phyloP scores from a whole-genome alignment of 2,888 invertebrate species.

The Agonopterix arenella region DNA sequence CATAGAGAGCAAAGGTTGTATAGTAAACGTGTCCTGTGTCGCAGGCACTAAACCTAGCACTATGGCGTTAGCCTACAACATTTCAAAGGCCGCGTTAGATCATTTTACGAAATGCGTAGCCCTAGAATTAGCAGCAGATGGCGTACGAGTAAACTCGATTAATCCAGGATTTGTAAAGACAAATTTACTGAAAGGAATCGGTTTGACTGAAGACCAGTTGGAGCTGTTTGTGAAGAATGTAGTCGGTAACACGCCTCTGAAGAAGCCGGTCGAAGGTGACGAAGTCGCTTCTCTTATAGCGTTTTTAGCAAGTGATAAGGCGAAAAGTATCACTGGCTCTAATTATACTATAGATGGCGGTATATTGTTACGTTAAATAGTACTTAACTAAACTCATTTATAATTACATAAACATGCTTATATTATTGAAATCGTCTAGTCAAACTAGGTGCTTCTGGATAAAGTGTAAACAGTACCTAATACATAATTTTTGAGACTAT shows the following conservation, averaged over 20 bases:
- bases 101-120: constrained; percentile 95
- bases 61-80: constrained; percentile 89
- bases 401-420: not conserved
- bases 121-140: constrained; percentile 86
- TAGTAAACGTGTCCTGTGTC: constrained; percentile 95
- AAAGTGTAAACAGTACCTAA: too few species aligned
- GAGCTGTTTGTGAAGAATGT: constrained; percentile 81
- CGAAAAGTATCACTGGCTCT: constrained; percentile 93
- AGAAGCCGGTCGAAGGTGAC: constrained; percentile 85
- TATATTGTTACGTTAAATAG: constrained; percentile 30
- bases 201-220: constrained; percentile 80
- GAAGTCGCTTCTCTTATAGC: constrained; percentile 93
- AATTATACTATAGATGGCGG: constrained; percentile 56
- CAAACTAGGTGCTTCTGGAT: too few species aligned
- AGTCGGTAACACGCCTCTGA: constrained; percentile 88
- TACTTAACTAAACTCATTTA: not conserved
- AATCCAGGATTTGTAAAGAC: constrained; percentile 97
- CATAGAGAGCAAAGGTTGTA: constrained; percentile 85
- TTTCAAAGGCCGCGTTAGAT: constrained; percentile 95
- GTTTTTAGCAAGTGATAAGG: constrained; percentile 90
- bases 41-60: constrained; percentile 81
- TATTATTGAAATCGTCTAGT: too few species aligned
- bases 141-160: constrained; percentile 91
- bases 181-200: constrained; percentile 85
- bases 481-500: too few species aligned